phyloP scores from a whole-genome alignment of 2,888 invertebrate species.

The Hypolimnas misippus region DNA sequence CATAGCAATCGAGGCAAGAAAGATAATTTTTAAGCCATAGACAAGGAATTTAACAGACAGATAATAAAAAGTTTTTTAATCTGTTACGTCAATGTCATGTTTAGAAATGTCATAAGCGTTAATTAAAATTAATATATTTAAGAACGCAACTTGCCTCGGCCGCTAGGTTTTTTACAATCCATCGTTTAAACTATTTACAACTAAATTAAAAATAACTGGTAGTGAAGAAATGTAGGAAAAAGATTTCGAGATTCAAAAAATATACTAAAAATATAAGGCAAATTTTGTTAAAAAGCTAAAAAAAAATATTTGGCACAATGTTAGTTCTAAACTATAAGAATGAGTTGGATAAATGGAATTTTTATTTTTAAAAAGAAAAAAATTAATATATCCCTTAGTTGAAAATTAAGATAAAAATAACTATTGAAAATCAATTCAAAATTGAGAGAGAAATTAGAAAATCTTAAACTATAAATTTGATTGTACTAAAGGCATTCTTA shows the following conservation, averaged over 20 bases:
- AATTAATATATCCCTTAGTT: too few species aligned
- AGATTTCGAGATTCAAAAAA: slow-evolving; percentile 30
- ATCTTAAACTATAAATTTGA: slow-evolving; percentile 3
- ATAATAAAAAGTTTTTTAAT: background rate
- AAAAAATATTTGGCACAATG: slow-evolving; percentile 62
- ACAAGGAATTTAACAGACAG: slow-evolving; percentile 1
- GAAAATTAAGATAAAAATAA: background rate
- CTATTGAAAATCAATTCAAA: background rate
- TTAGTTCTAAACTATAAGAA: slow-evolving; percentile 49
- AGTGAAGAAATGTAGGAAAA: slow-evolving; percentile 24
- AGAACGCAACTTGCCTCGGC: slow-evolving; percentile 62
- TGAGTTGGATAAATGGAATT: background rate
- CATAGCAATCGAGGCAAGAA: slow-evolving; percentile 80
- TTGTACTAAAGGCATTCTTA: slow-evolving; percentile 7
- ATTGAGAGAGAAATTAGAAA: background rate
- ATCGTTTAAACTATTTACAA: slow-evolving; percentile 49
- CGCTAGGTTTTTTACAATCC: slow-evolving; percentile 66
- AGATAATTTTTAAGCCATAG: slow-evolving; percentile 18
- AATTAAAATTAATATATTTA: slow-evolving; percentile 3
- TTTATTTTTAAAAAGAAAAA: too few species aligned
- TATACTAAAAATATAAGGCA: slow-evolving; percentile 6
- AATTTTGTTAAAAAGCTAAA: slow-evolving; percentile 22
- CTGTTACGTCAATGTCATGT: background rate
- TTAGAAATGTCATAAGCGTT: background rate
- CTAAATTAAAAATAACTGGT: slow-evolving; percentile 42